Percentiles rank a stretch among this genome's conserved stretches.
These are phyloP conservation scores for Meleagris gallopavo DNA, from an alignment of 2,113 vertebrate species.

Conservation along the genomic window DNA sequence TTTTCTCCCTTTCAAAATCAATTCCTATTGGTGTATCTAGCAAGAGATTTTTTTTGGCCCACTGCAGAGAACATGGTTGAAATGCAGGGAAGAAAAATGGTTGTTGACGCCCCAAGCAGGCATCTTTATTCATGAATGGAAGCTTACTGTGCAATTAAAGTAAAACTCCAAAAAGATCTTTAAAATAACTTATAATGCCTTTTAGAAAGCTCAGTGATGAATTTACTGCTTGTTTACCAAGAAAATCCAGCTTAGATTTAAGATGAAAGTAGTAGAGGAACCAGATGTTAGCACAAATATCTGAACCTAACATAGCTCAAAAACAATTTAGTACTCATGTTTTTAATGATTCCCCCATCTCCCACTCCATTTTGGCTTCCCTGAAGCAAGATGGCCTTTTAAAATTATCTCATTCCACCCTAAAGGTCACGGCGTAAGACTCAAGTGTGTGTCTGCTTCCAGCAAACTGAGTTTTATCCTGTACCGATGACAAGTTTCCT, in stretches of 20 bases:
- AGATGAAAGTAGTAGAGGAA: conserved; percentile 75
- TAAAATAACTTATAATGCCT: conserved; percentile 79
- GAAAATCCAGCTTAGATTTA: conserved; percentile 69
- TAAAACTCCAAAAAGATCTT: conserved; percentile 70
- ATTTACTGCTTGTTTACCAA: conserved; percentile 79
- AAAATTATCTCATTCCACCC: conserved; percentile 44
- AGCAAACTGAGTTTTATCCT: not conserved
- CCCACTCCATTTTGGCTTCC: not conserved
- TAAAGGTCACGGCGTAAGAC: conserved; percentile 26
- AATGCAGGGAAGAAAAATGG: conserved; percentile 24
- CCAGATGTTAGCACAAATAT: conserved; percentile 70
- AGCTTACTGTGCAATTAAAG: conserved; percentile 72
- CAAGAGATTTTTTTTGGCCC: conserved; percentile 1
- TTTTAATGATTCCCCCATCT: conserved; percentile 25
- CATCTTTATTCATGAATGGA: conserved; percentile 57
- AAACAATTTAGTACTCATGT: conserved; percentile 35
- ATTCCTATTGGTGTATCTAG: conserved; percentile 47
- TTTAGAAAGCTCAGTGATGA: conserved; percentile 74
- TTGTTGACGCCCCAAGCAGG: conserved; percentile 30
- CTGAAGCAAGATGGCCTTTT: conserved; percentile 29
- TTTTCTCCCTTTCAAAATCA: conserved; percentile 49
- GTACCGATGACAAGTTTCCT: not conserved
- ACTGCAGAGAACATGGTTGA: conserved; percentile 40
- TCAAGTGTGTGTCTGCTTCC: conserved; percentile 1
- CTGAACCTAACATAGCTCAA: conserved; percentile 42